A percentile compares a stretch with the other conserved stretches of the same genome.
Conservation (phyloP, 2,113 vertebrate species). For the Anoura caudifer region DNA sequence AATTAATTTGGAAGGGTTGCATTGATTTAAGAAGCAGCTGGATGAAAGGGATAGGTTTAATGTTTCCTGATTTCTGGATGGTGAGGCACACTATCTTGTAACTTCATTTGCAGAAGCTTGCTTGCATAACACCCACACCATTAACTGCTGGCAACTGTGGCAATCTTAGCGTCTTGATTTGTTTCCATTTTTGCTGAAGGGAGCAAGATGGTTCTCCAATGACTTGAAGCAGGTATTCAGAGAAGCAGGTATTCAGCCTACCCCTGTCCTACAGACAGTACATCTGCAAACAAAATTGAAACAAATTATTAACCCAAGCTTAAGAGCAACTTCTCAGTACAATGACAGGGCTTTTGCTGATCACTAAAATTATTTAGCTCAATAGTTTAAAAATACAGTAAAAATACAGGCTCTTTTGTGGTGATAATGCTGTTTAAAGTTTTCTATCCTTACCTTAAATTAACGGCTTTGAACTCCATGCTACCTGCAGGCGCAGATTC, state of each 20-base stretch:
- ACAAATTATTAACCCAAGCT: conserved; percentile 26
- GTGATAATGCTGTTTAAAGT: background rate
- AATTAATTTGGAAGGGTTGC: background rate
- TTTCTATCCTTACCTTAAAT: conserved; percentile 37
- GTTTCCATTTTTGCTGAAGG: conserved; percentile 16
- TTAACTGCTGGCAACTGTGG: background rate
- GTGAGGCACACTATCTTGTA: background rate
- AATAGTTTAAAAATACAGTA: conserved; percentile 38
- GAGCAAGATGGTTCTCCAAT: background rate
- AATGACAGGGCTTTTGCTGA: background rate
- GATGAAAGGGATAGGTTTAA: background rate
- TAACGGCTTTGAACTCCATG: conserved; percentile 9
- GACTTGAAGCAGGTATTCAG: background rate
- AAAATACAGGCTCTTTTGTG: background rate
- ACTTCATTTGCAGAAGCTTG: background rate
- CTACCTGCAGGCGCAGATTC: background rate
- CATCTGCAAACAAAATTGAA: conserved; percentile 50
- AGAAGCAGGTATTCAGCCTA: background rate
- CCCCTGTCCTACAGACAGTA: background rate
- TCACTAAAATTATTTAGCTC: conserved; percentile 18
- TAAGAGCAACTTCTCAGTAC: background rate
- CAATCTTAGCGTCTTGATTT: background rate
- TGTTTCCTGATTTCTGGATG: background rate
- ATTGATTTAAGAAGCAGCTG: conserved; percentile 11
- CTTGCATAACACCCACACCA: background rate